A percentile compares a stretch with the other conserved stretches of the same genome.
Conservation (phyloP, 92 coral and sea anemone species). For the Parazoanthus swiftii region DNA sequence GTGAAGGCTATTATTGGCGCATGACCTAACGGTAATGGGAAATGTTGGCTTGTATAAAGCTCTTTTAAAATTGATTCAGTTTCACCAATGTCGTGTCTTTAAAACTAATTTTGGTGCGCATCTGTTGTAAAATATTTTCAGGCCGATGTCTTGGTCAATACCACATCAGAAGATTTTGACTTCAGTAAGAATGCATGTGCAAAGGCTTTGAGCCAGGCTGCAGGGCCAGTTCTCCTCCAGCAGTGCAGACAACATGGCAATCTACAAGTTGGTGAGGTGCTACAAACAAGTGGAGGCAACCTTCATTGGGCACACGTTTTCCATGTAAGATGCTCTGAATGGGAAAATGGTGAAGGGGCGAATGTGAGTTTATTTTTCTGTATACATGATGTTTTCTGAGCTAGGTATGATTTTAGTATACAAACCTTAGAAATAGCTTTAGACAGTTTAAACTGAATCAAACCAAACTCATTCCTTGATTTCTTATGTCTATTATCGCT, state of each 20-base stretch:
- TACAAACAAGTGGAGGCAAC: conserved; percentile 58
- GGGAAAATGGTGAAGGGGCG: conserved; percentile 60
- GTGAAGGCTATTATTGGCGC: too few species aligned
- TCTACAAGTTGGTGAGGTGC: conserved; percentile 56
- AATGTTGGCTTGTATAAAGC: too few species aligned
- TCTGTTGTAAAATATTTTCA: neutral
- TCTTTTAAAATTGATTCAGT: too few species aligned
- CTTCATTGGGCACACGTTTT: conserved; percentile 56
- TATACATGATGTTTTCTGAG: too few species aligned
- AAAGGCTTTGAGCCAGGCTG: conserved; percentile 58
- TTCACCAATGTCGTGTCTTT: too few species aligned
- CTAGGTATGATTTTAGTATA: too few species aligned
- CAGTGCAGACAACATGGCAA: conserved; percentile 56
- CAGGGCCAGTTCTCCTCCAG: conserved; percentile 66
- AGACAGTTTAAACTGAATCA: too few species aligned
- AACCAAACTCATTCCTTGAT: too few species aligned
- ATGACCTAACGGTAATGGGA: too few species aligned
- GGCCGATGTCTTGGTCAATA: conserved; percentile 75
- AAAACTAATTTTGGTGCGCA: neutral
- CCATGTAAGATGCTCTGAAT: conserved; percentile 53
- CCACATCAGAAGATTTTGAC: conserved; percentile 57
- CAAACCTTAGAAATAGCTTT: neutral
- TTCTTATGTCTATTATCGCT: too few species aligned
- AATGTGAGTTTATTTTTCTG: conserved; percentile 39
- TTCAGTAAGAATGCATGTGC: conserved; percentile 62